Conservation (phyloP, 2,113 vertebrate genomes). For the Otolemur garnettii region DNA sequence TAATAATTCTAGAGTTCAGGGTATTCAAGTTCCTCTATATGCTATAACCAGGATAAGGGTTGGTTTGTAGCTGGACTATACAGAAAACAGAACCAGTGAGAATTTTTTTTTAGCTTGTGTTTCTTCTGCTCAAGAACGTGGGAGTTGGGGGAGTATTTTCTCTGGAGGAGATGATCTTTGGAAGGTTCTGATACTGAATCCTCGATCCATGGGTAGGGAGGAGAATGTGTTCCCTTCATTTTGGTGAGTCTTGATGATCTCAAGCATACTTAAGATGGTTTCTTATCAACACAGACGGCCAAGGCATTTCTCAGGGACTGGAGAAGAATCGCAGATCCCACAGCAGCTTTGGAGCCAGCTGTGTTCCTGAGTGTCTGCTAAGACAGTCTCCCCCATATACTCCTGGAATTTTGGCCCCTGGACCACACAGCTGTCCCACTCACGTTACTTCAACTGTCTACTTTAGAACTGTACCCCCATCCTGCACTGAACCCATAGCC, state of each 20-base stretch:
- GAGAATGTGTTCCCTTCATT: not conserved
- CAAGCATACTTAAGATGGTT: not conserved
- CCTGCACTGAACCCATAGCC: not conserved
- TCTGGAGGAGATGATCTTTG: not conserved
- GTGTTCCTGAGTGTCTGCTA: not conserved
- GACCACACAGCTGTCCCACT: not conserved
- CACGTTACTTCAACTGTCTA: not conserved
- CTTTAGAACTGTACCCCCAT: not conserved
- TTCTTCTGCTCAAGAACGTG: conserved; percentile 25
- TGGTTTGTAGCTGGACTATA: conserved; percentile 50
- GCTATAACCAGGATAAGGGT: not conserved
- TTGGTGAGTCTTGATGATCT: not conserved
- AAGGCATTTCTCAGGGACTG: not conserved
- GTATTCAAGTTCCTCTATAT: conserved; percentile 36
- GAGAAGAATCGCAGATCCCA: not conserved
- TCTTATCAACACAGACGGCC: not conserved
- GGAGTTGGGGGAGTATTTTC: not conserved
- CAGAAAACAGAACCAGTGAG: conserved; percentile 42
- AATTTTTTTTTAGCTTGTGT: not conserved
- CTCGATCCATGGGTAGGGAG: not conserved
- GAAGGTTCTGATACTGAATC: not conserved
- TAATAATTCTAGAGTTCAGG: not conserved
- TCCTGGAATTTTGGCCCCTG: no score
- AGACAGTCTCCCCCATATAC: not conserved
- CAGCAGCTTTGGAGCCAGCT: not conserved